Evolutionary conservation across 2,113 vertebrate species (phyloP).

Genomic region (Promerops cafer): DNA sequence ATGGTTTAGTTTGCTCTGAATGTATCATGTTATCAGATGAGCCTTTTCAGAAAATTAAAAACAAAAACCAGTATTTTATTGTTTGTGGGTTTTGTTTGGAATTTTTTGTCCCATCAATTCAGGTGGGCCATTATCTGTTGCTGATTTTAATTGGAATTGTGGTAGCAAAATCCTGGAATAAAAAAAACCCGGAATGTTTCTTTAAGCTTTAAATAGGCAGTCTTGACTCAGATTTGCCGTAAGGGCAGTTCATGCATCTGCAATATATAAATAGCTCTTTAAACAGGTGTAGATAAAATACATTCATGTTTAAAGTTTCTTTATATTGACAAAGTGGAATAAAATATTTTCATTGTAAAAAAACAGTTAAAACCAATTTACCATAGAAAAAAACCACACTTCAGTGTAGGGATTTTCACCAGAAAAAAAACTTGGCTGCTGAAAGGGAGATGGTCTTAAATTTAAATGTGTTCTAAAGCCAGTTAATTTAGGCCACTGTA

Average conservation of each 20-base stretch:
- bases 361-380: background rate
- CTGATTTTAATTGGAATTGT: background rate
- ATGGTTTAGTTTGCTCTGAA: constrained; percentile 5
- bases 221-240: background rate
- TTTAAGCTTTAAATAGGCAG: background rate
- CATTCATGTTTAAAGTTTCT: background rate
- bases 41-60: background rate
- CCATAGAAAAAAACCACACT: background rate
- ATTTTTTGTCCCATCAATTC: background rate
- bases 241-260: background rate
- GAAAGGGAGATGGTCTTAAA: background rate
- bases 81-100: background rate
- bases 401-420: background rate
- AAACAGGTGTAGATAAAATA: background rate
- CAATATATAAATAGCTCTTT: background rate
- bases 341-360: background rate
- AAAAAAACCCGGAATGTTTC: background rate
- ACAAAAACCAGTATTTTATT: background rate
- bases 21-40: background rate
- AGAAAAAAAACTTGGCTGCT: background rate
- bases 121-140: background rate
- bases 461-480: background rate
- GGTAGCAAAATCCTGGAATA: background rate
- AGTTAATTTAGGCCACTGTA: background rate
- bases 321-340: background rate